Evolutionary conservation across 2,113 vertebrate species (phyloP), one percentile per base, ranked within the genome.

Genomic region (Camelus bactrianus): DNA sequence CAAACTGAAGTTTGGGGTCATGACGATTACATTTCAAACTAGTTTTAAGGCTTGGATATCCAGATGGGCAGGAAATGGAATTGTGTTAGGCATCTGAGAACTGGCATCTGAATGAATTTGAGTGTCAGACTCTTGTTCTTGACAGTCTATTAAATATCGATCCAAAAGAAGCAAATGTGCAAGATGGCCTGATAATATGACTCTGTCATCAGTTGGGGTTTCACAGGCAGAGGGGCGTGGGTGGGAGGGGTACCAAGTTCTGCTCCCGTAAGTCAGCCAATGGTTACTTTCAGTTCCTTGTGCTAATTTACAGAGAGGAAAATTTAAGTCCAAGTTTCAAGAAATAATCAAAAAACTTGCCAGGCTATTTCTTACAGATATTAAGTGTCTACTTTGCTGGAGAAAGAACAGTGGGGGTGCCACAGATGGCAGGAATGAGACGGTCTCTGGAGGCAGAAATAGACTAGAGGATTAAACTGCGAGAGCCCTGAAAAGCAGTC

Each of bases 61-160:
- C 98, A 98, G 97, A 98, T 97, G 97, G 97, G 95, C 93, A 96
- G 97, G 95, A 96, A 97, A 97, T 98, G 94, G 96, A 98, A 97
- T 38, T 88, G 79, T 94, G 96, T 94, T 95, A 98, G 90, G 89
- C 94, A 93, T 92, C 96, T 94, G 93, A 97, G 96, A 95, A 97
- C 94, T 96, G 96, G 98, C 97, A 94, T 95, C 91, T 92, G 96
- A 98, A 93, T 0, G 50, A 97, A 96, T 97, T 80, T 93, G 90
- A 97, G 96, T 98, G 98, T 98, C 94, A 97, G 98, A 98, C 96
- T 97, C 95, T 52, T 96, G 96, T 98, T 98, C 98, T 96, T 96
- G 94, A 97, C 97, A 98, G 95, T 97, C 76, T 97, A 97, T 96
- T 98, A 97, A 98, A 94, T 96, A 98, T 96, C 91, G 50, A 96